phyloP scores from a whole-genome alignment of 2,113 vertebrate species.

The Callospermophilus lateralis region DNA sequence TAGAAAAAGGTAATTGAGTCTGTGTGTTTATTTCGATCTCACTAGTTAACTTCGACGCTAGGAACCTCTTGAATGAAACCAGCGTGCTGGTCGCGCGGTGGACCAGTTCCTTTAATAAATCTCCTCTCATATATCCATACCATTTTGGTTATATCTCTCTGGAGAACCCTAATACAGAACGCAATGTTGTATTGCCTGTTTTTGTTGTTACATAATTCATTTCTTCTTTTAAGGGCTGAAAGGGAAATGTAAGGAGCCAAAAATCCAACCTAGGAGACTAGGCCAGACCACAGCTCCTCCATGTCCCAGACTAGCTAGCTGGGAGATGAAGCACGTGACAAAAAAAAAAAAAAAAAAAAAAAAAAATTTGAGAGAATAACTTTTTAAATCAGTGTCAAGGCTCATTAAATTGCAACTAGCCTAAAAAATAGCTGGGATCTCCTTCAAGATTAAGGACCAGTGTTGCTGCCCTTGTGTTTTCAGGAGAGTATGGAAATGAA shows the following conservation, averaged over 20 bases:
- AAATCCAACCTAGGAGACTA: background rate
- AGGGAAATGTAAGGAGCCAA: conserved; percentile 6
- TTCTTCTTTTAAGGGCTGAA: conserved; percentile 27
- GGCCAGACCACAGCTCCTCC: background rate
- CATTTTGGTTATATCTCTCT: background rate
- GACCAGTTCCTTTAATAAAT: background rate
- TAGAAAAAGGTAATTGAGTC: no score
- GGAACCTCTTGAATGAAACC: no score
- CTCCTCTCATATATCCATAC: background rate
- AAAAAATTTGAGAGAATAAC: conserved; percentile 42
- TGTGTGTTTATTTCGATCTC: no score
- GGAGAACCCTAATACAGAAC: background rate
- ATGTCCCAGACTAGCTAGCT: background rate
- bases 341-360: background rate
- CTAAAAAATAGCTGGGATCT: conserved; percentile 45
- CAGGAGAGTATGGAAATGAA: conserved; percentile 34
- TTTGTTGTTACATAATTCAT: conserved; percentile 10
- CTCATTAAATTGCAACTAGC: conserved; percentile 39
- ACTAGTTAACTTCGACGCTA: no score
- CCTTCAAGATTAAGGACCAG: conserved; percentile 34
- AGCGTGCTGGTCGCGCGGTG: no score
- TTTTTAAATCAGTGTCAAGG: conserved; percentile 57
- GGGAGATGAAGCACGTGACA: background rate
- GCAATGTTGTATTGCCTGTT: background rate
- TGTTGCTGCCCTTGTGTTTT: conserved; percentile 45